Base-by-base conservation (phyloP, 1,140 invertebrate genomes). In the Drosophila neocordata region DNA sequence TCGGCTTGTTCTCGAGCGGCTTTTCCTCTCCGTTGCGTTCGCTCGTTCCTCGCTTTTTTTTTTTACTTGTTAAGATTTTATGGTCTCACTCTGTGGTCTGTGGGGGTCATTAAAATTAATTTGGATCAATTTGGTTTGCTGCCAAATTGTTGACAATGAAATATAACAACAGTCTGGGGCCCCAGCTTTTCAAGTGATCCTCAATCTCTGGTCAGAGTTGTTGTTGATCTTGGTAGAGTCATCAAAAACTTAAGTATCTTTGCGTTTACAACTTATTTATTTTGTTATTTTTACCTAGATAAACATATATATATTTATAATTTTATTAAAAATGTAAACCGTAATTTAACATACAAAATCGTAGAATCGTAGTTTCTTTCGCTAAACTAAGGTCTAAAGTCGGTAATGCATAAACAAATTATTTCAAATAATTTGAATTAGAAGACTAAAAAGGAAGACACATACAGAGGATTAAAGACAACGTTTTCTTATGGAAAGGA, bases 71-170 rank as follows among this genome's bases (percentile, higher is more conserved):
- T 85, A 70, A 66, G 82, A 66, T 75, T 85, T 85, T 81, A 85
- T 69, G 82, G 69, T 74, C 69, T 61, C 75, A 44, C 70, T 56
- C 75, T 84, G 72, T 79, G 76, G 63, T 80, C 81, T 64, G 69
- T 56, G 77, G 76, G 71, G 89, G 85, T 91, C 85, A 91, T 91
- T 91, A 90, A 91, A 91, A 90, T 91, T 91, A 91, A 91, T 91
- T 91, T 89, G 89, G 89, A 81, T 91, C 89, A 91, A 91, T 91
- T 91, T 91, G 77, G 89, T 78, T 71, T 71, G 82, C 89, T 91
- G 89, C 85, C 89, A 91, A 89, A 89, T 89, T 90, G 89, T 87
- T 91, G 89, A 91, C 89, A 90, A 90, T 91, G 89, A 91, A 91
- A 91, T 91, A 91, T 89, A 88, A 9, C 41, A 48, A 83, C 71